phyloP scores from a whole-genome alignment of 2,113 vertebrate species.

The Ceyx cyanopectus region DNA sequence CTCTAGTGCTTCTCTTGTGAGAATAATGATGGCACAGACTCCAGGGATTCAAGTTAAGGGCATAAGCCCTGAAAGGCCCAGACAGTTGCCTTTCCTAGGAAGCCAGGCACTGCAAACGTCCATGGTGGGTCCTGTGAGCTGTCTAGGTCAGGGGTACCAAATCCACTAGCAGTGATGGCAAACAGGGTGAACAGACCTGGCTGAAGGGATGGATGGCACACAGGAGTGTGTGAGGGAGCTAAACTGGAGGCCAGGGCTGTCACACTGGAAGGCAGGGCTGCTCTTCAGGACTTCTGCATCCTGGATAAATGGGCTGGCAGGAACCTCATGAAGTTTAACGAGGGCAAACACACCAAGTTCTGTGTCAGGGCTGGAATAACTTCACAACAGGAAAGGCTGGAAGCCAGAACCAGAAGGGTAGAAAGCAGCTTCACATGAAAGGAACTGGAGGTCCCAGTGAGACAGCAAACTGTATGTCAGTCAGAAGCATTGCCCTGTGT shows the following conservation, averaged over 20 bases:
- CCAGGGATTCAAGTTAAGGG: neutral
- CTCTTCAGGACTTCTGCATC: neutral
- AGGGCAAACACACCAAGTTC: neutral
- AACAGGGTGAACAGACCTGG: neutral
- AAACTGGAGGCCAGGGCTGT: neutral
- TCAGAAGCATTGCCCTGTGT: neutral
- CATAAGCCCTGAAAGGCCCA: neutral
- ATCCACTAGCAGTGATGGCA: neutral
- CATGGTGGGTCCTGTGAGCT: neutral
- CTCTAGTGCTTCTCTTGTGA: neutral
- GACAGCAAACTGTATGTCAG: neutral
- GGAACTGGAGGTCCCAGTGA: neutral
- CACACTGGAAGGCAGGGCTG: neutral
- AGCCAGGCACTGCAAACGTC: neutral
- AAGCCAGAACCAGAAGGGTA: neutral
- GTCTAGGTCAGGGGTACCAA: neutral
- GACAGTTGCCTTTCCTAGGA: neutral
- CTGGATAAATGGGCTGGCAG: neutral
- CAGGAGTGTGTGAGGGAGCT: neutral
- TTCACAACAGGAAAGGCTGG: neutral
- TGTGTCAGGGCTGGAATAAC: neutral
- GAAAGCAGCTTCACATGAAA: neutral
- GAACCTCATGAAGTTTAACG: neutral
- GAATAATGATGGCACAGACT: neutral
- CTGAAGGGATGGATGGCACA: neutral